Percentiles rank a stretch among this genome's conserved stretches.
Conservation (phyloP, 2,888 invertebrate genomes). For the Amphipyra berbera region DNA sequence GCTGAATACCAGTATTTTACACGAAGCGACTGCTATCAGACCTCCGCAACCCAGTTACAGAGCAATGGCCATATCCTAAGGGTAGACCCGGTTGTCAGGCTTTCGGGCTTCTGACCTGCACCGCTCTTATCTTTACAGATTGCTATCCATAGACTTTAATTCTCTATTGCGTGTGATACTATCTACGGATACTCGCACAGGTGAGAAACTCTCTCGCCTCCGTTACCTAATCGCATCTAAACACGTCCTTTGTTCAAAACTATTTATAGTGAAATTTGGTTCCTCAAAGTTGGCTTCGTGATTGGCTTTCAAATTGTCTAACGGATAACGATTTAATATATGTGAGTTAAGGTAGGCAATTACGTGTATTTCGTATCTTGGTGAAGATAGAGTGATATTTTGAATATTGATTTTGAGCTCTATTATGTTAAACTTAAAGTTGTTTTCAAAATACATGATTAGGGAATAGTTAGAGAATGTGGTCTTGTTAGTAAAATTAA, state of each 20-base stretch:
- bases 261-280: conserved; percentile 48
- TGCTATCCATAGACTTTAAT: no score
- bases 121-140: no score
- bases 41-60: no score
- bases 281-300: conserved; percentile 44
- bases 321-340: conserved; percentile 25
- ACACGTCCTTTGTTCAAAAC: conserved; percentile 37
- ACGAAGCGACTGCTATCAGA: no score
- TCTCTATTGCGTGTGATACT: neutral
- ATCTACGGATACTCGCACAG: neutral
- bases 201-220: conserved; percentile 15
- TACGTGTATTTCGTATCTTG: neutral
- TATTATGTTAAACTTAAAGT: neutral
- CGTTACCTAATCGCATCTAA: conserved; percentile 20
- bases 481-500: no score
- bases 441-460: no score
- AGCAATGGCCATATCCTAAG: no score
- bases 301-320: conserved; percentile 54
- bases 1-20: no score
- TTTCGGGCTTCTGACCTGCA: no score
- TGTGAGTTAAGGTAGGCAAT: conserved; percentile 1
- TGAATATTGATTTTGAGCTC: neutral
- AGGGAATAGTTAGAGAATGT: no score
- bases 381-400: neutral
- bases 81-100: no score